Base-by-base conservation (phyloP, 2,888 invertebrate genomes). In the Napeogenes inachia region DNA sequence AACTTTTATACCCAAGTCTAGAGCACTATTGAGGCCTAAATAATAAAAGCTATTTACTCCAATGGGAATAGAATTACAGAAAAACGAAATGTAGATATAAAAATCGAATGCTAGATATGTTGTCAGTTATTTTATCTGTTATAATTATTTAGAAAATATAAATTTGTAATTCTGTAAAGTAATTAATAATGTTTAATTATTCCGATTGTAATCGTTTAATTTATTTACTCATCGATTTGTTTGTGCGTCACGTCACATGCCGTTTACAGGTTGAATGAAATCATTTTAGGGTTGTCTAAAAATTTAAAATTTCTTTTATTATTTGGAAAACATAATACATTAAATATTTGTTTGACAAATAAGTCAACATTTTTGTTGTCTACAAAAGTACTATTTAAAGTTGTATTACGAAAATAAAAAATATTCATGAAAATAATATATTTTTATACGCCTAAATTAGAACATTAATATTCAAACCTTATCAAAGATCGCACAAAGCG, bases 181-280 rank as follows among this genome's bases (percentile, higher is more conserved):
- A 30, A 50, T 50, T 30, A 50, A 50, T 30, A 3, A 3, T 50
- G 30, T 6, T 50, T 50, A 30, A 50, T 50, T 50, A 50, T 5
- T 50, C 21, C 46, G 55, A 47, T 42, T 21, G 56, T 61, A 47
- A 60, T 60, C 58, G 60, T 62, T 60, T 60, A 65, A 66, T 61
- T 59, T 67, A 65, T 69, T 67, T 65, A 63, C 58, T 71, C 73
- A 76, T 82, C 77, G 80, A 83, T 83, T 78, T 75, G 70, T 76
- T 80, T 80, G 79, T 70, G 78, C 8, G 77, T 80, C 80, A 80
- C 81, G 80, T 80, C 81, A 81, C 79, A 61, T 75, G 76, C 75
- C 81, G 79, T 77, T 82, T 71, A 71, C 71, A 68, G 60, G 59
- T 59, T 57, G 65, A 57, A 57, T 46, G 47, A 54, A 54, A 54